Percentiles rank a stretch among this genome's conserved stretches.
phyloP scores from a whole-genome alignment of 2,888 invertebrate genomes.

The Coleophora flavipennella region DNA sequence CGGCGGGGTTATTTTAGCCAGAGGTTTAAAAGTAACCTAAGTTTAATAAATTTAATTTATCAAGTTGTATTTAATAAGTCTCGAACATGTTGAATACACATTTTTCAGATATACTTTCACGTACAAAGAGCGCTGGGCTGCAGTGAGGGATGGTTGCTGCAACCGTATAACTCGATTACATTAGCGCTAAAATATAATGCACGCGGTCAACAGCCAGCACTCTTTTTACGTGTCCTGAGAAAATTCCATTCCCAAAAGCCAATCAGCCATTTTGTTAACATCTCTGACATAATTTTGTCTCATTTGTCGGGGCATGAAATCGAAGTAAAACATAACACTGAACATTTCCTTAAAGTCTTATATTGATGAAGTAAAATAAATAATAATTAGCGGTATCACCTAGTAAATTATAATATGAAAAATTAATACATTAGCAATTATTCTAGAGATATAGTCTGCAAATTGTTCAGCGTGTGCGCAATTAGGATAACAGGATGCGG shows the following conservation, averaged over 20 bases:
- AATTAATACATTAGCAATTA: constrained; percentile 43
- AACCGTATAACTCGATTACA: too few relatives aligned
- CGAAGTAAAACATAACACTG: constrained; percentile 32
- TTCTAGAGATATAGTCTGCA: constrained; percentile 66
- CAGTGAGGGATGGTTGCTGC: too few relatives aligned
- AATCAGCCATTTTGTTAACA: neutral
- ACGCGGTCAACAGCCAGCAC: too few relatives aligned
- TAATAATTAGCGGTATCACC: constrained; percentile 40
- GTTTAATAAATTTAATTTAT: too few relatives aligned
- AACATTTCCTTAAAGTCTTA: constrained; percentile 43
- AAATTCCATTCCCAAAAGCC: neutral
- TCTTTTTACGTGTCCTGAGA: too few relatives aligned
- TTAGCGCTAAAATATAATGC: too few relatives aligned
- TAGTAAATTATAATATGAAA: constrained; percentile 24
- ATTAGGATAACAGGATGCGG: constrained; percentile 61
- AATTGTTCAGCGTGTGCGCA: constrained; percentile 54
- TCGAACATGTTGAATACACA: too few relatives aligned
- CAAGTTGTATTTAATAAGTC: too few relatives aligned
- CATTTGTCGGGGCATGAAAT: neutral
- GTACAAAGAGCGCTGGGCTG: too few relatives aligned
- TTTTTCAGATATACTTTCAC: too few relatives aligned
- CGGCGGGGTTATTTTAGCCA: too few relatives aligned
- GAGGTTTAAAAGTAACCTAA: too few relatives aligned
- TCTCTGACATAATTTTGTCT: neutral
- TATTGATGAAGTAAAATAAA: constrained; percentile 52